Evolutionary conservation across 2,888 invertebrate genomes (phyloP).

Genomic region (Tinea trinotella): DNA sequence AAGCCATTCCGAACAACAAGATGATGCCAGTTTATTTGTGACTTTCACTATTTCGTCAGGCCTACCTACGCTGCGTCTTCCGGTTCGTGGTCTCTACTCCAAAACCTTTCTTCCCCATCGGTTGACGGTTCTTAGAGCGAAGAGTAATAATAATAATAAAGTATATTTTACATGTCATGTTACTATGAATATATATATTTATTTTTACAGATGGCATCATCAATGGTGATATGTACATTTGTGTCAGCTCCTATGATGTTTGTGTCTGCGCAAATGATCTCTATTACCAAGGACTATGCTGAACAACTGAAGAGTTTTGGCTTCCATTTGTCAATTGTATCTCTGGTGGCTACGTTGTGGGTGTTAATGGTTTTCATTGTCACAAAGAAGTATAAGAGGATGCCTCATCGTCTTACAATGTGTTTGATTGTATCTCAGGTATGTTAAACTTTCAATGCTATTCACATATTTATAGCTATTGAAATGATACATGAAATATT

Average conservation of each 20-base stretch:
- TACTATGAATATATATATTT: conserved; percentile 1
- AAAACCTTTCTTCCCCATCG: too few species aligned
- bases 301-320: conserved; percentile 84
- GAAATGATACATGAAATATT: too few species aligned
- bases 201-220: conserved; percentile 84
- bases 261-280: conserved; percentile 93
- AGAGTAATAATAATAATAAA: too few species aligned
- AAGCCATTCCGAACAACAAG: too few species aligned
- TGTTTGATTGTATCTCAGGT: conserved; percentile 88
- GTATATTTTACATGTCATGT: too few species aligned
- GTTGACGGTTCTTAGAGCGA: too few species aligned
- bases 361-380: conserved; percentile 80
- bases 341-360: conserved; percentile 85
- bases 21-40: too few species aligned
- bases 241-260: conserved; percentile 96
- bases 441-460: too few species aligned
- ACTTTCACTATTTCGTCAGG: too few species aligned
- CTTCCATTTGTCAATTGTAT: conserved; percentile 86
- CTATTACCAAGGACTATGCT: conserved; percentile 84
- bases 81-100: too few species aligned
- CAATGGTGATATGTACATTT: conserved; percentile 96
- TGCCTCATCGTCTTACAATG: conserved; percentile 87
- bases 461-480: too few species aligned
- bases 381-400: conserved; percentile 81
- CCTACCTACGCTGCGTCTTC: too few species aligned